Evolutionary conservation across 2,797 vertebrate genomes (phyloP).

Genomic region (Nothura maculosa): DNA sequence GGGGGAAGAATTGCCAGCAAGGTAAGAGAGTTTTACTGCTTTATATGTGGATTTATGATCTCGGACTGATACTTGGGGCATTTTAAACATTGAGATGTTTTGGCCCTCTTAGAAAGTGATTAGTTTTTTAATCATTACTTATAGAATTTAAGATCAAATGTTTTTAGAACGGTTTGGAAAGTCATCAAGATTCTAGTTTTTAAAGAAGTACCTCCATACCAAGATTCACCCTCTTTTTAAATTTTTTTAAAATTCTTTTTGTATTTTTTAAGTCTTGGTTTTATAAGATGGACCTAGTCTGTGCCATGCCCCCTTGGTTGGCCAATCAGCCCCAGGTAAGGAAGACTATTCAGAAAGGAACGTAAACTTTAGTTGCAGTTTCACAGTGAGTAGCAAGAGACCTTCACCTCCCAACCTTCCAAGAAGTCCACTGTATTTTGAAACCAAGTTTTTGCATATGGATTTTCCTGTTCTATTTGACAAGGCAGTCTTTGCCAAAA

Average conservation of each 20-base stretch:
- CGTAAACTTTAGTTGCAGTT: neutral
- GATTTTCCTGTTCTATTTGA: neutral
- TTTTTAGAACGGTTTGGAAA: neutral
- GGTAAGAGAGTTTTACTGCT: neutral
- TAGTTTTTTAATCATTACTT: neutral
- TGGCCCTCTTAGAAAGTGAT: neutral
- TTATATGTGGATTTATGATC: neutral
- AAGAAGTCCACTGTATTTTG: neutral
- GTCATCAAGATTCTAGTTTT: neutral
- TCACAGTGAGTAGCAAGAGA: neutral
- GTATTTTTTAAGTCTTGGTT: neutral
- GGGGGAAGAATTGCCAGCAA: neutral
- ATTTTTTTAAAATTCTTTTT: too few species aligned
- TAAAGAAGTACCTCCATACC: neutral
- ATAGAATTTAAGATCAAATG: neutral
- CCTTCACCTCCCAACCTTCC: neutral
- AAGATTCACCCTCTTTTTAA: neutral
- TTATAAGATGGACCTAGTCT: neutral
- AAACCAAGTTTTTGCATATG: accelerated
- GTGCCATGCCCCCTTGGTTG: neutral
- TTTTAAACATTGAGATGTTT: neutral
- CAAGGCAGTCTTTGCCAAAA: neutral
- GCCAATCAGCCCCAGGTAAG: neutral
- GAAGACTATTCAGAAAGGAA: neutral
- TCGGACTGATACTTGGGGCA: neutral